Conservation (phyloP, 2,888 invertebrate genomes). For the Nephrotoma flavescens region DNA sequence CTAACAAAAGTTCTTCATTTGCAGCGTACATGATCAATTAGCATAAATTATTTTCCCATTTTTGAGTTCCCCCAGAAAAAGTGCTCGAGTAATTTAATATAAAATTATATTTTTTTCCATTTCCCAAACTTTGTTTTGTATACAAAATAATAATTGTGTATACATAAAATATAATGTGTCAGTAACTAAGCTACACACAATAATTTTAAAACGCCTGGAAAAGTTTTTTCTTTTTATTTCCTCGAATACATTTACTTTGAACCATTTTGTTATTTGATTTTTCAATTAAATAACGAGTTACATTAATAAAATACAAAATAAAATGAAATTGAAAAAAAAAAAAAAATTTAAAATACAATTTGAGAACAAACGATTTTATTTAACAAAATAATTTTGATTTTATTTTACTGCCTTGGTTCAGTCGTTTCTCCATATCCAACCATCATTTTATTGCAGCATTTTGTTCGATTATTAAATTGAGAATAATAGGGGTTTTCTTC, state of each 20-base stretch:
- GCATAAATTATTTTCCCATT: too few relatives aligned
- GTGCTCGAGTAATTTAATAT: too few relatives aligned
- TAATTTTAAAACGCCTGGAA: too few relatives aligned
- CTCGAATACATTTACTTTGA: background rate
- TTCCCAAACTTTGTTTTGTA: too few relatives aligned
- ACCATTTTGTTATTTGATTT: background rate
- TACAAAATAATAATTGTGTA: too few relatives aligned
- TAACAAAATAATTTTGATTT: background rate
- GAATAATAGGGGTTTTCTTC: background rate
- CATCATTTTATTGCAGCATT: background rate
- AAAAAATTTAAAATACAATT: background rate
- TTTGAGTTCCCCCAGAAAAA: too few relatives aligned
- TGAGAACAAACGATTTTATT: background rate
- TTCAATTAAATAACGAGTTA: background rate
- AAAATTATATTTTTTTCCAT: too few relatives aligned
- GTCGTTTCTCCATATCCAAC: background rate
- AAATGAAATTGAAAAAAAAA: background rate
- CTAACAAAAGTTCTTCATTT: too few relatives aligned
- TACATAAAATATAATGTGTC: too few relatives aligned
- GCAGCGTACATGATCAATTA: too few relatives aligned
- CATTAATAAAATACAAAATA: background rate
- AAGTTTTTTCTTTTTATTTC: background rate
- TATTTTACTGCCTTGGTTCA: background rate
- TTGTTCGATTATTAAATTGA: background rate
- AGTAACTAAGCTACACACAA: too few relatives aligned